phyloP scores from a whole-genome alignment of 2,888 invertebrate species.

The Rhimphoctona megacephalus region DNA sequence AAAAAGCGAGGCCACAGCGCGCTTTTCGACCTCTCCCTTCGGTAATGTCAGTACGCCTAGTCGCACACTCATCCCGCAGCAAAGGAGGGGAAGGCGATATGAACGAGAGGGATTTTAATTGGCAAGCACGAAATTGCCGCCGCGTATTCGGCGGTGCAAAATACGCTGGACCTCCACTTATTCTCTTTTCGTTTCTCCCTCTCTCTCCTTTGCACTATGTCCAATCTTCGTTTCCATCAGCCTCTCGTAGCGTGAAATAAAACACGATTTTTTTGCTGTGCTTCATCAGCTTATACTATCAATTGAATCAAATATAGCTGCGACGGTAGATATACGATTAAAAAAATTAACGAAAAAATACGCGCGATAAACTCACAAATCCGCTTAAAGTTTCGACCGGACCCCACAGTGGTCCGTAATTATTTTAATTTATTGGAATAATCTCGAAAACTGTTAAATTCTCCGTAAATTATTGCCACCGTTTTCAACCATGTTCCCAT shows the following conservation, averaged over 20 bases:
- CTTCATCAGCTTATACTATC: slow-evolving; percentile 62
- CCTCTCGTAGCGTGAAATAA: slow-evolving; percentile 58
- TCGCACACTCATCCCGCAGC: slow-evolving; percentile 72
- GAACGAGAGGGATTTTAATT: slow-evolving; percentile 78
- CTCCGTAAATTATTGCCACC: not conserved
- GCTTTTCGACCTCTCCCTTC: slow-evolving; percentile 66
- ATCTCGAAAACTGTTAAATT: slow-evolving; percentile 30
- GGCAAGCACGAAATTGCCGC: slow-evolving; percentile 78
- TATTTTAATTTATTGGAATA: not conserved
- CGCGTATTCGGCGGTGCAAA: slow-evolving; percentile 63
- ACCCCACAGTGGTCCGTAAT: not conserved
- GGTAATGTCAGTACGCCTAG: slow-evolving; percentile 56
- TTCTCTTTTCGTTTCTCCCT: slow-evolving; percentile 16
- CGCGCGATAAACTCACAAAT: slow-evolving; percentile 12
- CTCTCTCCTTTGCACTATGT: slow-evolving; percentile 4
- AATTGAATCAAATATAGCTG: slow-evolving; percentile 41
- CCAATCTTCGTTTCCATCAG: slow-evolving; percentile 52
- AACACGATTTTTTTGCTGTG: slow-evolving; percentile 62
- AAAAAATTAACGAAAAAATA: slow-evolving; percentile 12
- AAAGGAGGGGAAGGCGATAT: slow-evolving; percentile 54
- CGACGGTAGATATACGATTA: not conserved
- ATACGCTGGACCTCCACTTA: slow-evolving; percentile 29
- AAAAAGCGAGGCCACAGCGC: slow-evolving; percentile 45
- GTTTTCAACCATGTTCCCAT: not conserved
- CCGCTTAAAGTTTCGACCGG: slow-evolving; percentile 3